Conservation (phyloP, 2,888 invertebrate genomes). For the Apocheima hispidaria region DNA sequence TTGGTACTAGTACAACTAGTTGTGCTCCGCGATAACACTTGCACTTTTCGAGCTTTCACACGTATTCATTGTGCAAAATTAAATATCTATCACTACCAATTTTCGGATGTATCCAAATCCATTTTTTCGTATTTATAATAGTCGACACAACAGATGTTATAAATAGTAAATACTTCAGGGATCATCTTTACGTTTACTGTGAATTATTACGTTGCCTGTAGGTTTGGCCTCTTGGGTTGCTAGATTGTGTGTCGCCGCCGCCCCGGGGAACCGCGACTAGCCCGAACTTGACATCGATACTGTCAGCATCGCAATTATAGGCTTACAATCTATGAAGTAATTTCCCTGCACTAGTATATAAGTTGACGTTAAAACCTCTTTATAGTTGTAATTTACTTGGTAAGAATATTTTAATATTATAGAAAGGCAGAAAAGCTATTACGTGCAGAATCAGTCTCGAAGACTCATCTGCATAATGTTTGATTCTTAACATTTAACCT, state of each 20-base stretch:
- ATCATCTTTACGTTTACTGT: constrained; percentile 19
- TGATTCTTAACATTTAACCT: neutral
- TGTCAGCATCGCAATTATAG: constrained; percentile 8
- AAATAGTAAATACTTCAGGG: too few species aligned
- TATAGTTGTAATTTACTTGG: neutral
- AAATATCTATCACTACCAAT: too few species aligned
- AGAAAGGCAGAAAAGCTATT: neutral
- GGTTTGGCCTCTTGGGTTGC: constrained; percentile 37
- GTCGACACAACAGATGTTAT: too few species aligned
- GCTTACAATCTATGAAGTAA: neutral
- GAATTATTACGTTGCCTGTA: constrained; percentile 43
- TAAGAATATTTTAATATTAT: neutral
- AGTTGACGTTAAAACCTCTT: neutral
- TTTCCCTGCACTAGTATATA: neutral
- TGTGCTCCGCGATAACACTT: neutral
- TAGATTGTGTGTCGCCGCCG: constrained; percentile 30
- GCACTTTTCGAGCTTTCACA: neutral
- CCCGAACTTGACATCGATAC: constrained; percentile 56
- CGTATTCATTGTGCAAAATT: neutral
- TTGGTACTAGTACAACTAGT: neutral
- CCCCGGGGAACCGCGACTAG: constrained; percentile 43
- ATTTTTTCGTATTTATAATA: too few species aligned
- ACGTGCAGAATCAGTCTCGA: neutral
- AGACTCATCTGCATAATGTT: constrained; percentile 5
- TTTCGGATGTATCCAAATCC: too few species aligned